phyloP scores from a whole-genome alignment of 1,140 invertebrate genomes.

The Meteorus sp. region DNA sequence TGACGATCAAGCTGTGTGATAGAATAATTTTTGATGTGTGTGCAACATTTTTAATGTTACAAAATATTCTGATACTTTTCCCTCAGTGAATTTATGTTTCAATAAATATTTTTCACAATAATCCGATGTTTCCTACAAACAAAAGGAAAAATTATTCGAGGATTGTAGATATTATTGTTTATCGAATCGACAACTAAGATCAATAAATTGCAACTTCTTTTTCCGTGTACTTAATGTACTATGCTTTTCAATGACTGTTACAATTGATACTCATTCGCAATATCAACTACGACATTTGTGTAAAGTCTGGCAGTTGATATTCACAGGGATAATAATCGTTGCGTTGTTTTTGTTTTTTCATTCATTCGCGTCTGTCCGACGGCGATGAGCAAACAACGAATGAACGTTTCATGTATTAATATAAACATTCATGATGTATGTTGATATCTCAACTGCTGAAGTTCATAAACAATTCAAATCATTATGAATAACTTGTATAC shows the following conservation, averaged over 20 bases:
- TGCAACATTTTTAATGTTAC: no score
- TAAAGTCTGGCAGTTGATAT: slow-evolving; percentile 36
- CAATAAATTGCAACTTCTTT: not conserved
- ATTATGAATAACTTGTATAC: no score
- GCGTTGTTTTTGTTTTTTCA: slow-evolving; percentile 24
- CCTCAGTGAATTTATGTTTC: no score
- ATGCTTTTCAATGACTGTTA: slow-evolving; percentile 3
- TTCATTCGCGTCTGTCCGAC: slow-evolving; percentile 5
- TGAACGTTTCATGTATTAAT: slow-evolving; percentile 4
- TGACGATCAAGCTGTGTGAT: no score
- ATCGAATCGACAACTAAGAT: no score
- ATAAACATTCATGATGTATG: slow-evolving; percentile 3
- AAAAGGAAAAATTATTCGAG: no score
- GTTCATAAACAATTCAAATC: not conserved
- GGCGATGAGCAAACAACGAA: slow-evolving; percentile 1
- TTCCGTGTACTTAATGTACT: not conserved
- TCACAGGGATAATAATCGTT: slow-evolving; percentile 31
- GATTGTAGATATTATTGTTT: no score
- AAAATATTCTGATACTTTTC: no score
- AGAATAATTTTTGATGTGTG: no score
- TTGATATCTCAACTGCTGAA: not conserved
- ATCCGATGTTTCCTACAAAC: no score
- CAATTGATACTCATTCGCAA: not conserved
- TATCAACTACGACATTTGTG: slow-evolving; percentile 34
- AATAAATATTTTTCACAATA: no score